Evolutionary conservation across 2,113 vertebrate genomes (phyloP).

Genomic region (Morone saxatilis): DNA sequence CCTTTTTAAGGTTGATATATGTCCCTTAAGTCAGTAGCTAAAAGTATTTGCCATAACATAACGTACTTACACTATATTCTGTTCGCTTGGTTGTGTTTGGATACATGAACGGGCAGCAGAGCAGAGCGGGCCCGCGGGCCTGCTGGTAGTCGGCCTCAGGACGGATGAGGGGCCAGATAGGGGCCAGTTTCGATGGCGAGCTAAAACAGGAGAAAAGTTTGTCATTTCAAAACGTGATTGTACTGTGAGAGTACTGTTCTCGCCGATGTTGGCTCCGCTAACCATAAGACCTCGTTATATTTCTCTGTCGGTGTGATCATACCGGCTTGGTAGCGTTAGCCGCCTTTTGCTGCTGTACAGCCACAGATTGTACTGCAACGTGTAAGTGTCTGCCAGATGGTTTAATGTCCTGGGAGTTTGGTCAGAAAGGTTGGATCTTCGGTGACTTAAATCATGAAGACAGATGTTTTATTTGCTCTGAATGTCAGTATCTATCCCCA

Average conservation of each 20-base stretch:
- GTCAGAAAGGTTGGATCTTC: accelerated
- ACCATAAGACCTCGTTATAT: not conserved
- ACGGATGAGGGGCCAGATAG: not conserved
- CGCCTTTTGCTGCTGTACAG: not conserved
- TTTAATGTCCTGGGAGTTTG: not conserved
- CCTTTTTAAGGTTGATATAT: not conserved
- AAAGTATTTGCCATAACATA: accelerated
- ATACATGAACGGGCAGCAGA: not conserved
- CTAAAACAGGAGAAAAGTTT: not conserved
- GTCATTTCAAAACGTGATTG: accelerated
- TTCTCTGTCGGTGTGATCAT: not conserved
- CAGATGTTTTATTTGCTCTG: not conserved
- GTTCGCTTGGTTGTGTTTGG: accelerated
- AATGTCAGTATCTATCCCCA: not conserved
- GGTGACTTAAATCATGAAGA: too few relatives aligned
- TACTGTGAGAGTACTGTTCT: not conserved
- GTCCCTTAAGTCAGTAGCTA: accelerated
- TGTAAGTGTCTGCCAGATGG: not conserved
- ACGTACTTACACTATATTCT: accelerated
- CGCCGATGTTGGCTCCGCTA: too few relatives aligned
- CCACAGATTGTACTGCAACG: not conserved
- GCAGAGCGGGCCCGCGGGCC: not conserved
- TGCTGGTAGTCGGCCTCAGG: not conserved
- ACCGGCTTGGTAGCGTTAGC: conserved; percentile 15
- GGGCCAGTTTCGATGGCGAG: not conserved